These are phyloP conservation scores for Prunella fulvescens DNA, from an alignment of 2,113 vertebrate species.

Conservation along the genomic window DNA sequence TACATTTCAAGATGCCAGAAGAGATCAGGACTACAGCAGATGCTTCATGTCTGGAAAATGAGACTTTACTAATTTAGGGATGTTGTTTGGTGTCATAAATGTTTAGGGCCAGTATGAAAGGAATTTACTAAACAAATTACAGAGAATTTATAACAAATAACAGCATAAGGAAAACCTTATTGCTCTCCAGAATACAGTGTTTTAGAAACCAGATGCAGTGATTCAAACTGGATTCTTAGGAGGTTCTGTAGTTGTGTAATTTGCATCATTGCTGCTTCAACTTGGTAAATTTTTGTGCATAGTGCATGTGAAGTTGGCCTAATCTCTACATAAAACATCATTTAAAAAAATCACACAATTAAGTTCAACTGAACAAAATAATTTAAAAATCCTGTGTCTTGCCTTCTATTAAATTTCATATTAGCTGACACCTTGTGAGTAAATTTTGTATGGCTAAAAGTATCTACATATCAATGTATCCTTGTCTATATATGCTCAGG, in stretches of 20 bases:
- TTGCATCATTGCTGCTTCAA: neutral
- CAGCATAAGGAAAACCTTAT: neutral
- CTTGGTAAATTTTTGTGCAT: neutral
- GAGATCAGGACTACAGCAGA: neutral
- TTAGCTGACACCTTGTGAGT: neutral
- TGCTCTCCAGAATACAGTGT: neutral
- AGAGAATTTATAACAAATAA: neutral
- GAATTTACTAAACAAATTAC: neutral
- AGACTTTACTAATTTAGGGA: neutral
- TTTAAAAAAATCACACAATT: neutral
- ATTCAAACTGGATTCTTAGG: neutral
- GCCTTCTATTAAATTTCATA: neutral
- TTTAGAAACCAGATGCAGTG: neutral
- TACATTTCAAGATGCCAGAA: neutral
- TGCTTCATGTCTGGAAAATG: neutral
- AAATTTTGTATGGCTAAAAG: neutral
- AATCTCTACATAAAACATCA: neutral
- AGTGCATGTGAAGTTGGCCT: neutral
- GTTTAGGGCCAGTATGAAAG: neutral
- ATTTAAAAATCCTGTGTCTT: neutral
- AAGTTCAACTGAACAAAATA: neutral
- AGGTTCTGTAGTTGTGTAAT: neutral
- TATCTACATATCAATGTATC: neutral
- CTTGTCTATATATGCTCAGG: neutral
- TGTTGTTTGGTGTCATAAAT: neutral